Conservation (phyloP, 2,888 invertebrate species). For the Lordiphosa andalusiaca region DNA sequence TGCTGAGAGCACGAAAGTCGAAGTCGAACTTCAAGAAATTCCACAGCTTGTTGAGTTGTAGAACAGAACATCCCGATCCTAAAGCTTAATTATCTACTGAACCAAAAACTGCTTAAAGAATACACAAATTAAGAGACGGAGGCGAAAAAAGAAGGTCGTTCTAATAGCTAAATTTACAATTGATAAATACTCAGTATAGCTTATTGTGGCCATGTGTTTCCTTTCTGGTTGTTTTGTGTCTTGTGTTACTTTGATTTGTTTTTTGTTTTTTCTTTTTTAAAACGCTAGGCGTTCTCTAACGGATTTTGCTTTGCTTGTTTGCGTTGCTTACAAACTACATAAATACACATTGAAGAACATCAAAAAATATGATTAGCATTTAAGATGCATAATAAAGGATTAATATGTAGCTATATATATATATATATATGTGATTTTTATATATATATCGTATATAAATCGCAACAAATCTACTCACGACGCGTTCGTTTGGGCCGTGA, state of each 20-base stretch:
- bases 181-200: constrained; percentile 34
- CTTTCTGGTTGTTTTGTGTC: constrained; percentile 16
- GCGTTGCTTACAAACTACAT: constrained; percentile 66
- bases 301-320: constrained; percentile 41
- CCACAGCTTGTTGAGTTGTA: no score
- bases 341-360: constrained; percentile 74
- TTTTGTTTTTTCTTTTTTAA: constrained; percentile 45
- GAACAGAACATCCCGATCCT: no score
- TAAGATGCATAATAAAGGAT: constrained; percentile 12
- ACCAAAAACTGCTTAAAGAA: no score
- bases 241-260: constrained; percentile 11
- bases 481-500: constrained; percentile 74
- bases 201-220: constrained; percentile 10
- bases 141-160: constrained; percentile 1
- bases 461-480: constrained; percentile 62
- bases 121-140: neutral
- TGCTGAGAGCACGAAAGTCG: no score
- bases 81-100: no score
- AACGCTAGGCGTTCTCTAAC: constrained; percentile 72
- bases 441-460: constrained; percentile 31
- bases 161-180: constrained; percentile 38
- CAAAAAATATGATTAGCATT: constrained; percentile 63
- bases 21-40: no score
- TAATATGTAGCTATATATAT: constrained; percentile 35
- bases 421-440: constrained; percentile 26